A percentile compares a stretch with the other conserved stretches of the same genome.
Evolutionary conservation across 2,888 invertebrate genomes (phyloP).

Genomic region (Listrodromus nycthemerus): DNA sequence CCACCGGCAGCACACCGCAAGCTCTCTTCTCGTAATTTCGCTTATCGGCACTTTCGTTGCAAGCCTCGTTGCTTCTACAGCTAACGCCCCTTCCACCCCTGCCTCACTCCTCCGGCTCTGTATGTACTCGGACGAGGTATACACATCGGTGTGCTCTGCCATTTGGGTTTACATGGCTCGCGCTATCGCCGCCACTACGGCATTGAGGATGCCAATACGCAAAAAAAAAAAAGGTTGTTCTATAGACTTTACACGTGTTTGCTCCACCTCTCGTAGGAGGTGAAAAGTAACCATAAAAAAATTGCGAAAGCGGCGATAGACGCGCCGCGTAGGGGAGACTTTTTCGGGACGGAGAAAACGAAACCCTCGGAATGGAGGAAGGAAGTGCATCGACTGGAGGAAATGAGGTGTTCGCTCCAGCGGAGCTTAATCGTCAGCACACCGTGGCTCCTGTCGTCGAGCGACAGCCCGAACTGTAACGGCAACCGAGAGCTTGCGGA

Average conservation of each 20-base stretch:
- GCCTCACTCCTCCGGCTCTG: background rate
- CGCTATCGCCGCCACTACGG: background rate
- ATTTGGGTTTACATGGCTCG: constrained; percentile 18
- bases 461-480: background rate
- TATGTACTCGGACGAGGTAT: constrained; percentile 18
- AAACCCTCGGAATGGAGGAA: constrained; percentile 73
- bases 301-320: no score
- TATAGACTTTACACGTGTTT: background rate
- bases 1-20: constrained; percentile 17
- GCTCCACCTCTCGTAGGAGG: background rate
- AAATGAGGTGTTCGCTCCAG: constrained; percentile 74
- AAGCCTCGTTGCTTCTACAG: constrained; percentile 33
- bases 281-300: background rate
- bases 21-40: constrained; percentile 53
- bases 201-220: background rate
- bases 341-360: constrained; percentile 48
- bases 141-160: constrained; percentile 10
- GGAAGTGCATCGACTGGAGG: constrained; percentile 77
- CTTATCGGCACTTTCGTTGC: constrained; percentile 55
- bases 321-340: background rate
- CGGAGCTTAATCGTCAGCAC: constrained; percentile 66
- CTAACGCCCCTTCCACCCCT: constrained; percentile 1
- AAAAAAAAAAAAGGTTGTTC: background rate
- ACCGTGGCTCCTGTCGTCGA: constrained; percentile 31
- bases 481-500: constrained; percentile 9